Conservation (phyloP, 2,113 vertebrate species). For the Erpornis zantholeuca region DNA sequence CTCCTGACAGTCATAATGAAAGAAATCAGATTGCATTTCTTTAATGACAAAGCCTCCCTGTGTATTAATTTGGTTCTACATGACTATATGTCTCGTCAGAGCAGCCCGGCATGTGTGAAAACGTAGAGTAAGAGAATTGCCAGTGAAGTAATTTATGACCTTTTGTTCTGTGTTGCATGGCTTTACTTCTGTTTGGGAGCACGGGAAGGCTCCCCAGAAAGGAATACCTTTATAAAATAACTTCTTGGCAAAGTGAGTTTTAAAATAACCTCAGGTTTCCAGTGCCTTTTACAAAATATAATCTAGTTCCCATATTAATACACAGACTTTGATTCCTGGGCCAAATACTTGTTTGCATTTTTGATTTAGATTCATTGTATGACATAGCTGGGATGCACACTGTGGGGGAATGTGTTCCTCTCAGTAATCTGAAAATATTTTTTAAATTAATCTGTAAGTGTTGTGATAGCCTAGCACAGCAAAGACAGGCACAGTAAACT, state of each 20-base stretch:
- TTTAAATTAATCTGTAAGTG: background rate
- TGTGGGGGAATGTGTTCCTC: background rate
- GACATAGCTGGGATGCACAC: background rate
- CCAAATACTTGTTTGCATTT: background rate
- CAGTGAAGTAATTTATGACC: constrained; percentile 15
- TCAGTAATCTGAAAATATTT: background rate
- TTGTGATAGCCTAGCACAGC: background rate
- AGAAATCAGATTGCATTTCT: constrained; percentile 64
- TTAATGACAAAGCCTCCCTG: constrained; percentile 73
- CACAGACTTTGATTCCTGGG: background rate
- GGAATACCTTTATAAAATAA: background rate
- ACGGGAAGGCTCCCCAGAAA: background rate
- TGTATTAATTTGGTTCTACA: constrained; percentile 68
- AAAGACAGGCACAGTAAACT: background rate
- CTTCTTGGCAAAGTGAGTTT: background rate
- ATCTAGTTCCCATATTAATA: background rate
- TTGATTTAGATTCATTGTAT: background rate
- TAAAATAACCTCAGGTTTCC: background rate
- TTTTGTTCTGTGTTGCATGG: background rate
- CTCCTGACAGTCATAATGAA: constrained; percentile 71
- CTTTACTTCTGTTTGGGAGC: background rate
- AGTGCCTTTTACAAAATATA: background rate
- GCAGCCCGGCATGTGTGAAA: constrained; percentile 47
- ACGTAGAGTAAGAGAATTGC: constrained; percentile 41
- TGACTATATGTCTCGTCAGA: constrained; percentile 64